Evolutionary conservation across 1,140 invertebrate genomes (phyloP).

Genomic region (Maniola jurtina): DNA sequence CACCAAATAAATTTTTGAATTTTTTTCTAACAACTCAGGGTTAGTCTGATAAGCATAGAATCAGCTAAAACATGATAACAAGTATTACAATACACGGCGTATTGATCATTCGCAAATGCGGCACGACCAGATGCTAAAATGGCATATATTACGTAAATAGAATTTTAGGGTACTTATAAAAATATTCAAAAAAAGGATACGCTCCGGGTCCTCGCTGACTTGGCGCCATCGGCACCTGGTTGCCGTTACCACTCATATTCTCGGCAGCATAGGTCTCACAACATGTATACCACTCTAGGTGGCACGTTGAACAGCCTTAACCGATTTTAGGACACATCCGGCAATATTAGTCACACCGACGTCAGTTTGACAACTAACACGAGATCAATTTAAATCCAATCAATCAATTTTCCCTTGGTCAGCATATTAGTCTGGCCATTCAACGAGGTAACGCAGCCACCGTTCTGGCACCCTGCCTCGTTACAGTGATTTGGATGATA

Average conservation of each 20-base stretch:
- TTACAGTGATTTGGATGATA: too few species aligned
- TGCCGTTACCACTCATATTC: conserved; percentile 76
- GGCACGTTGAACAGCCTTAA: conserved; percentile 75
- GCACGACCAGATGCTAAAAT: conserved; percentile 59
- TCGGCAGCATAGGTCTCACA: conserved; percentile 75
- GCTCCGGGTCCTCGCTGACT: conserved; percentile 70
- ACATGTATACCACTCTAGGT: conserved; percentile 77
- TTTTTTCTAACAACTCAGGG: too few species aligned
- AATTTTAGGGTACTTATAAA: conserved; percentile 51
- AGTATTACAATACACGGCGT: conserved; percentile 31
- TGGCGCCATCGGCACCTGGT: conserved; percentile 74
- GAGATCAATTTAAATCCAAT: conserved; percentile 68
- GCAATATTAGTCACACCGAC: conserved; percentile 71
- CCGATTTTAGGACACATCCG: conserved; percentile 78
- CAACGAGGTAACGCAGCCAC: too few species aligned
- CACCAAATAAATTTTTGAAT: too few species aligned
- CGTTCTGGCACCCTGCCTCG: too few species aligned
- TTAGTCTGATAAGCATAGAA: background rate
- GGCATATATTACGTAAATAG: conserved; percentile 75
- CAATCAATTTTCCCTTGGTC: too few species aligned
- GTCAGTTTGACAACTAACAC: conserved; percentile 72
- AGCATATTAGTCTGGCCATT: too few species aligned
- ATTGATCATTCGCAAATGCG: conserved; percentile 56
- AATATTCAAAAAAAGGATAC: conserved; percentile 72
- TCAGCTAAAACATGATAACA: conserved; percentile 10